Base-by-base conservation (phyloP, 2,888 invertebrate species). In the Scaeva pyrastri region DNA sequence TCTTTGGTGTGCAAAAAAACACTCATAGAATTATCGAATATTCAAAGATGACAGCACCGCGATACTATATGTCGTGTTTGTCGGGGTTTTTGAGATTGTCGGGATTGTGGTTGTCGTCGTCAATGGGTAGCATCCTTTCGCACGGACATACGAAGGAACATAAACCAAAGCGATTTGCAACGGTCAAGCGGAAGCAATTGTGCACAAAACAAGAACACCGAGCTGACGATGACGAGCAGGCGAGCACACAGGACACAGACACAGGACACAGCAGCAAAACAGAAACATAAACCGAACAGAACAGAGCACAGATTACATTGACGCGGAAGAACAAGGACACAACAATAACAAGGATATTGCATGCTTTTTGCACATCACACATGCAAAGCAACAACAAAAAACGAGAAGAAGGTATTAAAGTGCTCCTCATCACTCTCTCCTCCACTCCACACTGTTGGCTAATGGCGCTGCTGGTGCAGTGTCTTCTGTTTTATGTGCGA, bases 281-380 rank as follows among this genome's bases (percentile, higher is more conserved):
- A 58, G 58, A 64, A 31, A 56, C n/a, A 50, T 4, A 56, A 56
- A 56, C 66, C 31, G 66, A 26, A 56, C 31, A 36, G 68, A 68
- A 52, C 21, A 31, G 45, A 48, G 48, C 48, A 82, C 76, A 80
- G 45, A 80, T 80, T 80, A 85, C 84, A 85, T 76, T 81, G 72
- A 85, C 66, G 72, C 81, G 72, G 31, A 72, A 73, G 76, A 75
- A 81, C 81, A 81, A 81, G 81, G 81, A 85, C 81, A 81, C 85
- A 85, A 81, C 68, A 85, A 85, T 80, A 80, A 73, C 76, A 85
- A 81, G 85, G 81, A 85, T 77, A 77, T 85, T 81, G 85, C 85
- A 85, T 85, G 81, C 76, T 62, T 85, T 79, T 85, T 85, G 81
- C 68, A 81, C 85, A 81, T 85, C 70, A 85, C 85, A 85, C 81